Base-by-base conservation (phyloP, 2,797 vertebrate species). In the Lerista edwardsae region DNA sequence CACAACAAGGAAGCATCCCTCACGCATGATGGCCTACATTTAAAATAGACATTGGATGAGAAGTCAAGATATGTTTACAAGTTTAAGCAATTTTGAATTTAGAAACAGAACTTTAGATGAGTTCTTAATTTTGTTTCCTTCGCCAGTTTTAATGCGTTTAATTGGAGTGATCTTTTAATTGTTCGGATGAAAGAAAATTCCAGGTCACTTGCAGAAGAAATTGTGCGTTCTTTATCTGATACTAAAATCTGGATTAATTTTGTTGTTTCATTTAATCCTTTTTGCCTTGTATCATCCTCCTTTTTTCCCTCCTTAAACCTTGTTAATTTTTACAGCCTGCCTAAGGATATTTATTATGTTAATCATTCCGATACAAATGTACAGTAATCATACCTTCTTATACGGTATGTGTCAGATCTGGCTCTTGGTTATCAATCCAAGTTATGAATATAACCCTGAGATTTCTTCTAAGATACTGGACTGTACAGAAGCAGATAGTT, bases 181-280 rank as follows among this genome's bases (percentile, higher is more conserved):
- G 2, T 29, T 55, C 65, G 15, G 61, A 36, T 19, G 14, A 47
- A 47, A 23, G 74, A 8, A 47, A 71, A 51, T 69, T 81, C 77
- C 41, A 81, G 4, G 64, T 81, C 39, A 51, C 73, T 62, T 5
- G 10, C 7, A 41, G 6, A 4, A 62, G 25, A 10, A 51, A 72
- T 79, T 72, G 31, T 17, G 51, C 11, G 3, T 25, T 57, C 31
- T 75, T 51, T n/a, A 10, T 68, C 1, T n/a, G 23, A 39, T n/a
- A 51, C 0, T 84, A 68, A n/a, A 80, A 57, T 87, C 65, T 73
- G 14, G 87, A 41, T 74, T 93, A 87, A 91, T 82, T 10, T 1
- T 79, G 9, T 0, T 84, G 10, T 64, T 80, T 41, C 14, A 21
- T 78, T 36, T 71, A 39, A 85, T 9, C 80, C 67, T 1, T 9